Conservation (phyloP, 2,888 invertebrate species). For the Stratiomys singularior region DNA sequence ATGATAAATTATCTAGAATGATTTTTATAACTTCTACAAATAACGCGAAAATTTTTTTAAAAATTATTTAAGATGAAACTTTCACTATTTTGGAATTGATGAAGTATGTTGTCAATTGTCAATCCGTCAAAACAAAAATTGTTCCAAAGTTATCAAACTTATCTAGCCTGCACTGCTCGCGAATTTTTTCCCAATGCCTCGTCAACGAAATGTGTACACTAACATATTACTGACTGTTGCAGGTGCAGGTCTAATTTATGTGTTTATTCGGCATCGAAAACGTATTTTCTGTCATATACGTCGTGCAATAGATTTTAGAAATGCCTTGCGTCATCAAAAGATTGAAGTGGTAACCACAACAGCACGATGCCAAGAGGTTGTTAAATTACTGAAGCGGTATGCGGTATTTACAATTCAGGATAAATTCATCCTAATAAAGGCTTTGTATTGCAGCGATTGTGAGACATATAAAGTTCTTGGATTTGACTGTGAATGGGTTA, state of each 20-base stretch:
- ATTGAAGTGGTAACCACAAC: constrained; percentile 61
- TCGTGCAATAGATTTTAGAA: constrained; percentile 51
- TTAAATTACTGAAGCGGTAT: constrained; percentile 61
- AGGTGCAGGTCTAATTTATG: constrained; percentile 60
- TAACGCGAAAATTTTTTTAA: no score
- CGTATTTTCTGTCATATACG: constrained; percentile 67
- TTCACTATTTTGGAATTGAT: no score
- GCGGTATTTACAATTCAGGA: constrained; percentile 40
- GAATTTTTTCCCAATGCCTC: background rate
- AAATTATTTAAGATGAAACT: no score
- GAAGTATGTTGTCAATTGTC: background rate
- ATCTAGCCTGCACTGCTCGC: no score
- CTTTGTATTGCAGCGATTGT: constrained; percentile 56
- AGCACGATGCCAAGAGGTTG: constrained; percentile 59
- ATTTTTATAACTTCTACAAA: no score
- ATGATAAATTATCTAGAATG: no score
- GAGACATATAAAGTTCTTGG: constrained; percentile 70
- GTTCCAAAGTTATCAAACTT: no score
- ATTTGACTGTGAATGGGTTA: constrained; percentile 86
- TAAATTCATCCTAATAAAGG: background rate
- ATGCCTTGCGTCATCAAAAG: constrained; percentile 57
- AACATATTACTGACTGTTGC: constrained; percentile 53
- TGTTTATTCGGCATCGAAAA: constrained; percentile 62
- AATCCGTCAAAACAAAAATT: background rate
- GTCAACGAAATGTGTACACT: background rate